These are phyloP conservation scores for Enteromius thamalakanensis DNA, from an alignment of 2,797 vertebrate species.

Conservation along the genomic window DNA sequence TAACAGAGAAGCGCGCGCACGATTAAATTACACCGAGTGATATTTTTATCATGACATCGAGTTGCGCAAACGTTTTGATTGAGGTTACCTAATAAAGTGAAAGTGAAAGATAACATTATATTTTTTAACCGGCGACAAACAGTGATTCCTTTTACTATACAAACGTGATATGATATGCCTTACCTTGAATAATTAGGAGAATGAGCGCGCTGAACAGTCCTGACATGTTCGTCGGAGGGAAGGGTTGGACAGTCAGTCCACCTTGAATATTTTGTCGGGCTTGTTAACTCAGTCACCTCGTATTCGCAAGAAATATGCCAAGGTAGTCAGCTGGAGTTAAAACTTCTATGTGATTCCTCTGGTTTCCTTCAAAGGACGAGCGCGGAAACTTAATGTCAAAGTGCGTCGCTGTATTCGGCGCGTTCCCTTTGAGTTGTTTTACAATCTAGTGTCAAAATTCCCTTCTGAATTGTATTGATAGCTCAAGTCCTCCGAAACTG, in stretches of 20 bases:
- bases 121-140: background rate
- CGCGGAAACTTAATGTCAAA: conserved; percentile 16
- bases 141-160: conserved; percentile 41
- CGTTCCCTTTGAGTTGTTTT: background rate
- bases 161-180: conserved; percentile 62
- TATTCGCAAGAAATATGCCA: background rate
- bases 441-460: background rate
- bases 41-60: background rate
- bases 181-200: conserved; percentile 70
- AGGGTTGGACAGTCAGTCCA: conserved; percentile 15
- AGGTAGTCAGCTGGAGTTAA: background rate
- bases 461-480: background rate
- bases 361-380: background rate
- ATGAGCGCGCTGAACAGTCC: conserved; percentile 65
- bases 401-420: conserved; percentile 2
- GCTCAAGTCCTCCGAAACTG: background rate
- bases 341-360: background rate
- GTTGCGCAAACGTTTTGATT: background rate
- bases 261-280: conserved; percentile 28
- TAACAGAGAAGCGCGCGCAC: background rate
- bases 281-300: conserved; percentile 12
- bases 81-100: background rate
- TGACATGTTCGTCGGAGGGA: conserved; percentile 32
- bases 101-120: background rate
- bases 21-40: background rate